Conservation (phyloP, 1,140 invertebrate species). For the Calephelis virginiensis region DNA sequence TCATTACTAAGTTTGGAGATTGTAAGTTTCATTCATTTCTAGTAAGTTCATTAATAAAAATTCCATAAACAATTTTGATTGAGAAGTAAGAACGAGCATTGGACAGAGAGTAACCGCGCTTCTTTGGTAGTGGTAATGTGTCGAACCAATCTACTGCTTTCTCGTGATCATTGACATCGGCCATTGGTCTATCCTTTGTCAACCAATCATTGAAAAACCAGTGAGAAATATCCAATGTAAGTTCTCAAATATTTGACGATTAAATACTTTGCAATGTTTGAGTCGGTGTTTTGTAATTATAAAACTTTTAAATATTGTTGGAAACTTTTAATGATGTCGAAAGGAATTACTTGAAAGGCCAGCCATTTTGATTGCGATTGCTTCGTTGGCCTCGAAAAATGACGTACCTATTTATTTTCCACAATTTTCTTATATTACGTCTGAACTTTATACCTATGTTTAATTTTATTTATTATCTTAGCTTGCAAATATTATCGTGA, state of each 20-base stretch:
- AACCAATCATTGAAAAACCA: conserved; percentile 79
- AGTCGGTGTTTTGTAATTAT: conserved; percentile 35
- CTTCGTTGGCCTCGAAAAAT: conserved; percentile 50
- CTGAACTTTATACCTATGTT: no score
- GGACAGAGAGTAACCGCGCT: conserved; percentile 58
- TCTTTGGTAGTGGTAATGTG: conserved; percentile 74
- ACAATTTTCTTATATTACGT: not conserved
- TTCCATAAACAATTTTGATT: conserved; percentile 26
- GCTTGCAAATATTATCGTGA: no score
- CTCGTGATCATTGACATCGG: conserved; percentile 73
- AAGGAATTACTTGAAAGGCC: conserved; percentile 60
- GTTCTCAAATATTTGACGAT: conserved; percentile 66
- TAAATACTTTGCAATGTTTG: conserved; percentile 46
- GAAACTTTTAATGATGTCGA: conserved; percentile 39
- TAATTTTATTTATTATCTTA: no score
- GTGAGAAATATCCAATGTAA: conserved; percentile 75
- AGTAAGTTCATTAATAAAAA: not conserved
- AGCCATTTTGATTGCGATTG: conserved; percentile 74
- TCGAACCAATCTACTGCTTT: conserved; percentile 78
- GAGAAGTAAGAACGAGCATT: conserved; percentile 66
- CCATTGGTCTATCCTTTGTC: conserved; percentile 78
- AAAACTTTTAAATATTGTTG: conserved; percentile 39
- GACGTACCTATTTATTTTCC: conserved; percentile 43
- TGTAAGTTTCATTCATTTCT: not conserved
- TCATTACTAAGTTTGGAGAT: not conserved